A percentile compares a stretch with the other conserved stretches of the same genome.
Conservation (phyloP, 2,888 invertebrate species). For the Agriopis leucophaearia region DNA sequence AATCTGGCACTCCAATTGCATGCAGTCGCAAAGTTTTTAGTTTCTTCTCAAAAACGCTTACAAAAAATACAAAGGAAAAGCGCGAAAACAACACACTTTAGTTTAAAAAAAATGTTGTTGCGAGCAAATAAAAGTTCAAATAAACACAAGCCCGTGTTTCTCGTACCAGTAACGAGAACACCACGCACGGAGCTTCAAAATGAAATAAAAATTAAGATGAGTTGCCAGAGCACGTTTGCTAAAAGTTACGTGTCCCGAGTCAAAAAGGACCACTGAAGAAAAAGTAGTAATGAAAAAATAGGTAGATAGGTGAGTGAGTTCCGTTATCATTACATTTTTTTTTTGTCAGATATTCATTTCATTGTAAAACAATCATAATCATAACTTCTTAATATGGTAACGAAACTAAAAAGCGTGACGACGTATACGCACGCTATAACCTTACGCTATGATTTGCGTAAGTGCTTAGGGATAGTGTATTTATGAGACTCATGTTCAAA, state of each 20-base stretch:
- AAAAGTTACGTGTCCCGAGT: not conserved
- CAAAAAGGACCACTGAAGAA: not conserved
- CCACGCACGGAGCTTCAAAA: not conserved
- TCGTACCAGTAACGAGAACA: not conserved
- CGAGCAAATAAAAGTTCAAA: conserved; percentile 24
- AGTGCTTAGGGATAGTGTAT: no score
- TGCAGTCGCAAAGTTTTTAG: not conserved
- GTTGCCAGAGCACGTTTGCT: not conserved
- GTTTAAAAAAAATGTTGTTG: conserved; percentile 10
- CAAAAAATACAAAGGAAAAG: not conserved
- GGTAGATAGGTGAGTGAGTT: no score
- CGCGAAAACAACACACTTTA: conserved; percentile 13
- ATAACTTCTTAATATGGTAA: no score
- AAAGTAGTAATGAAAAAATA: not conserved
- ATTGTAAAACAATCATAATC: no score
- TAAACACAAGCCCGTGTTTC: conserved; percentile 24
- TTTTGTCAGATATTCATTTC: no score
- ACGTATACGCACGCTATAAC: no score
- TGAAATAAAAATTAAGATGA: not conserved
- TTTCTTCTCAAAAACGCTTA: not conserved
- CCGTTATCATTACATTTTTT: no score
- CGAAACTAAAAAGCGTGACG: no score
- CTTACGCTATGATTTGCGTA: no score
- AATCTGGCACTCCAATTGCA: conserved; percentile 8
- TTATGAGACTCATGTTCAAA: no score